Evolutionary conservation across 2,797 vertebrate species (phyloP).

Genomic region (Triplophysa bombifrons): DNA sequence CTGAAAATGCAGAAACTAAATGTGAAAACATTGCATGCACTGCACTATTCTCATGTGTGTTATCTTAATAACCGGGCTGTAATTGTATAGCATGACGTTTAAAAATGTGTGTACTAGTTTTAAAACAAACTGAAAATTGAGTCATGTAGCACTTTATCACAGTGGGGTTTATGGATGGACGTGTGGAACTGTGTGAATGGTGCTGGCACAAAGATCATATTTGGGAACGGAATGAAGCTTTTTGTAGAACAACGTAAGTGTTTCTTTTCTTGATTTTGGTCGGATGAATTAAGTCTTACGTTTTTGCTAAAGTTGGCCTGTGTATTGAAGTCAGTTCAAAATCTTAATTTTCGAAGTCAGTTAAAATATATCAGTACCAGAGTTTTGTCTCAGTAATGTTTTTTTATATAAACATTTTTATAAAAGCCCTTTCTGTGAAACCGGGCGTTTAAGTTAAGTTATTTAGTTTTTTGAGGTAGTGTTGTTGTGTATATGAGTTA

Average conservation of each 20-base stretch:
- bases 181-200: conserved; percentile 15
- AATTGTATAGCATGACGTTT: not conserved
- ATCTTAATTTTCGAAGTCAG: no score
- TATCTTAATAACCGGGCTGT: not conserved
- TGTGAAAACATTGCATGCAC: not conserved
- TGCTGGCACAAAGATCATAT: conserved; percentile 36
- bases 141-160: not conserved
- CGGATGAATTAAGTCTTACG: not conserved
- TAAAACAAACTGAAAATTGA: no score
- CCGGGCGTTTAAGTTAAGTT: not conserved
- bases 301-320: not conserved
- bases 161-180: conserved; percentile 8
- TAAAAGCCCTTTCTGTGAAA: no score
- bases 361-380: no score
- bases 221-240: conserved; percentile 42
- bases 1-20: not conserved
- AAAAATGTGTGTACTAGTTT: no score
- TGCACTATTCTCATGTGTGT: not conserved
- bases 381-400: no score
- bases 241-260: conserved; percentile 15
- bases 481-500: not conserved
- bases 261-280: not conserved
- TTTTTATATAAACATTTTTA: no score
- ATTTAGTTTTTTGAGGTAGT: not conserved
- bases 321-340: not conserved